Evolutionary conservation across 2,113 vertebrate genomes (phyloP).

Genomic region (Campylomormyrus tamandua): DNA sequence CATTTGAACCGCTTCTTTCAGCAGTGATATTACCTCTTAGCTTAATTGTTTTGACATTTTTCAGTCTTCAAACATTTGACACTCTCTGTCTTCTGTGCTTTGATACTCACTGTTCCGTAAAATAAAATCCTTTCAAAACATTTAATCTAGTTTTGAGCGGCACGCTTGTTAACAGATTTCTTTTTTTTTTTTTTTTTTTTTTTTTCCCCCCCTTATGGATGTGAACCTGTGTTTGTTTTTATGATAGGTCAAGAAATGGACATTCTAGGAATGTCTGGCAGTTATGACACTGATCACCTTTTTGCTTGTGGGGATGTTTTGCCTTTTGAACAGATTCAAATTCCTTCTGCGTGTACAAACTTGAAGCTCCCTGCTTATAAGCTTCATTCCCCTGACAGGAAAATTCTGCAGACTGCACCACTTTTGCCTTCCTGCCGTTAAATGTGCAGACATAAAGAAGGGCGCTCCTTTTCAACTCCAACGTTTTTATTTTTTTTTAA

Average conservation of each 20-base stretch:
- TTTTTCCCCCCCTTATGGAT: background rate
- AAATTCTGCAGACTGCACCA: background rate
- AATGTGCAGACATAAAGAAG: background rate
- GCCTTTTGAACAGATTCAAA: constrained; percentile 1
- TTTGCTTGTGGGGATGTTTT: background rate
- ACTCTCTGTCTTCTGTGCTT: background rate
- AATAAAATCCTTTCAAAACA: background rate
- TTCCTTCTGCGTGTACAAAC: constrained; percentile 7
- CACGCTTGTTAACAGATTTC: background rate
- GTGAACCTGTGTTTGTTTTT: background rate
- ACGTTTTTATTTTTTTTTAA: background rate
- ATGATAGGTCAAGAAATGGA: background rate
- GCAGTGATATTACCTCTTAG: background rate
- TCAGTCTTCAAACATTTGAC: background rate
- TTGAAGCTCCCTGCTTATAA: background rate
- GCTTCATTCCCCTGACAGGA: background rate
- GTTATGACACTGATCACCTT: background rate
- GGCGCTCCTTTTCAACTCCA: background rate
- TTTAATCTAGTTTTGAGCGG: background rate
- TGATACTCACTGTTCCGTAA: background rate
- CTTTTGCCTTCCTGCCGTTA: background rate
- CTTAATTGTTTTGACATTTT: background rate
- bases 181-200: background rate
- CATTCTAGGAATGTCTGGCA: background rate
- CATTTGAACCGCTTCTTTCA: background rate